Conservation (phyloP, 2,113 vertebrate species). For the Hyaena hyaena region DNA sequence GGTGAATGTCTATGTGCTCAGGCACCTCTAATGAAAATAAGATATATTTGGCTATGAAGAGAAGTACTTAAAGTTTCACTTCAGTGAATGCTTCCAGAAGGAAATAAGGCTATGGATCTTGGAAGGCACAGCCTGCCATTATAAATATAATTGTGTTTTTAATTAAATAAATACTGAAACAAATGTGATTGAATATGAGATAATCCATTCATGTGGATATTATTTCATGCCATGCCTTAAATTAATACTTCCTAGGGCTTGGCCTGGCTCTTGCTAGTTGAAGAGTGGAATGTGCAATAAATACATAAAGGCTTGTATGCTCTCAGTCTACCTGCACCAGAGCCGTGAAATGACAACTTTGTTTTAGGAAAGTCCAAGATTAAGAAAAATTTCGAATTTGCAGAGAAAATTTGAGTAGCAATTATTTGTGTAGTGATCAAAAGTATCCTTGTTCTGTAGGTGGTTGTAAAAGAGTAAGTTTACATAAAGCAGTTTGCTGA, state of each 20-base stretch:
- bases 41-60: slow-evolving; percentile 74
- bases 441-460: background rate
- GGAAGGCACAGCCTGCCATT: slow-evolving; percentile 64
- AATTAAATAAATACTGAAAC: slow-evolving; percentile 77
- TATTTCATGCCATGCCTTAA: slow-evolving; percentile 75
- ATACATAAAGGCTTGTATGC: background rate
- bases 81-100: slow-evolving; percentile 66
- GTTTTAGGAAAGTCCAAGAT: slow-evolving; percentile 29
- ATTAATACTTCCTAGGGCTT: slow-evolving; percentile 57
- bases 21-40: slow-evolving; percentile 78
- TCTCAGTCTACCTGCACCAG: background rate
- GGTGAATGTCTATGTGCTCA: slow-evolving; percentile 72
- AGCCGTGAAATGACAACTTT: background rate
- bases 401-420: background rate
- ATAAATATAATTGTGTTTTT: slow-evolving; percentile 65
- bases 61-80: slow-evolving; percentile 65
- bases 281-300: background rate
- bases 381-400: background rate
- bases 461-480: background rate
- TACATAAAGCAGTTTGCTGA: background rate
- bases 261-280: slow-evolving; percentile 34
- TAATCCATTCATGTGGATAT: slow-evolving; percentile 68
- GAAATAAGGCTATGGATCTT: slow-evolving; percentile 65
- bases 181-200: slow-evolving; percentile 74
- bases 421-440: background rate